Base-by-base conservation (phyloP, 2,113 vertebrate species). In the Macheiramphus alcinus region DNA sequence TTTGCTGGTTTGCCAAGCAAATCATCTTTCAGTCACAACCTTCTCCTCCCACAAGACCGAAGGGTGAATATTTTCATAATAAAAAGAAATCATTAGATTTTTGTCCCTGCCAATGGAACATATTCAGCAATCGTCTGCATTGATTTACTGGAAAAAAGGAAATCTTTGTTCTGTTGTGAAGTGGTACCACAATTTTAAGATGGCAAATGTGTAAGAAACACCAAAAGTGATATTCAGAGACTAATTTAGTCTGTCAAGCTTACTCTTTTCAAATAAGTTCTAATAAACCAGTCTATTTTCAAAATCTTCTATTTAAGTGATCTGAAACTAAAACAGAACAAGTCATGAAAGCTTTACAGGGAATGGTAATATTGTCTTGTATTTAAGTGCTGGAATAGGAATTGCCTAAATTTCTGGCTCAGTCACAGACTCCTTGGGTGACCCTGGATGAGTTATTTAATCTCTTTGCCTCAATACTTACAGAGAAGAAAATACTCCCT, bases 1-100 rank as follows among this genome's bases (percentile, higher is more conserved):
- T 65, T 65, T 79, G 38, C 45, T 93, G n/a, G 18, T 68, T 94
- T 96, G 94, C 93, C 96, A 96, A 94, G 52, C 7, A 95, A 95
- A 95, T 91, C 43, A 91, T 94, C 89, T 93, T 79, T 85, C 84
- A 93, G 70, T 90, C 42, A 45, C 48, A 94, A 80, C 34, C 45
- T 94, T 95, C 80, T 89, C 61, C 70, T 92, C 80, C 66, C 80
- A 84, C 48, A 82, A 80, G 53, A 82, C 48, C 11, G 4, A 92
- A 72, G 80, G 45, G 29, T 90, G 73, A 95, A 91, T 93, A 94
- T 80, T 95, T 97, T 91, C 42, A 65, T 66, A 92, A 93, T 78
- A 76, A 96, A 94, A 93, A 80, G 20, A 87, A 93, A 71, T 84
- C 9, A 80, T 73, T 90, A 68, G 25, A 27, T 92, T 80, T 67